Conservation (phyloP, 2,888 invertebrate species). For the Balanococcus diminutus region DNA sequence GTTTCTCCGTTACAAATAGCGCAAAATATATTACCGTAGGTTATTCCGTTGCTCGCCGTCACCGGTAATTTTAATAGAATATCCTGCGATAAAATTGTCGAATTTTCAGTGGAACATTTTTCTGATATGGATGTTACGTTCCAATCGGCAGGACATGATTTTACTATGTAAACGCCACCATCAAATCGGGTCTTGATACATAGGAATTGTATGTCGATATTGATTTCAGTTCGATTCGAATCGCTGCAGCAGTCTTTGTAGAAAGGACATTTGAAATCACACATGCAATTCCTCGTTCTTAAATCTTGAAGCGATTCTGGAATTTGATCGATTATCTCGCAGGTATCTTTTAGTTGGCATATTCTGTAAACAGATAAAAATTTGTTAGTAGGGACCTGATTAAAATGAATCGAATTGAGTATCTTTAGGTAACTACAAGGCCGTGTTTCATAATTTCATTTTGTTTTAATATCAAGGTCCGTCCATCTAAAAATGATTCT, state of each 20-base stretch:
- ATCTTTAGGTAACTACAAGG: too few relatives aligned
- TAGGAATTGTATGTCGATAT: not conserved
- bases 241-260: conserved; percentile 39
- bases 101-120: conserved; percentile 46
- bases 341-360: conserved; percentile 23
- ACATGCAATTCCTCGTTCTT: conserved; percentile 45
- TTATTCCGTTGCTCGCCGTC: conserved; percentile 57
- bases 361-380: conserved; percentile 29
- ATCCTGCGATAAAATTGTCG: conserved; percentile 58
- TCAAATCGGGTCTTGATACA: not conserved
- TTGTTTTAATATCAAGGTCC: too few relatives aligned
- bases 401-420: too few relatives aligned
- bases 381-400: too few relatives aligned
- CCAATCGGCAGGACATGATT: conserved; percentile 28
- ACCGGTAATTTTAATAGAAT: conserved; percentile 57
- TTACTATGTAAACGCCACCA: conserved; percentile 19
- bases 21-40: conserved; percentile 62
- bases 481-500: too few relatives aligned
- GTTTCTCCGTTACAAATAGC: conserved; percentile 62
- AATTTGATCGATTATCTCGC: not conserved
- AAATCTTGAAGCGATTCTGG: not conserved
- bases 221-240: not conserved
- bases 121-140: not conserved
- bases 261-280: conserved; percentile 2
- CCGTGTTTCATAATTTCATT: too few relatives aligned